These are phyloP conservation scores for Coptodon bakossiorum DNA, from an alignment of 2,113 vertebrate genomes.

Conservation along the genomic window DNA sequence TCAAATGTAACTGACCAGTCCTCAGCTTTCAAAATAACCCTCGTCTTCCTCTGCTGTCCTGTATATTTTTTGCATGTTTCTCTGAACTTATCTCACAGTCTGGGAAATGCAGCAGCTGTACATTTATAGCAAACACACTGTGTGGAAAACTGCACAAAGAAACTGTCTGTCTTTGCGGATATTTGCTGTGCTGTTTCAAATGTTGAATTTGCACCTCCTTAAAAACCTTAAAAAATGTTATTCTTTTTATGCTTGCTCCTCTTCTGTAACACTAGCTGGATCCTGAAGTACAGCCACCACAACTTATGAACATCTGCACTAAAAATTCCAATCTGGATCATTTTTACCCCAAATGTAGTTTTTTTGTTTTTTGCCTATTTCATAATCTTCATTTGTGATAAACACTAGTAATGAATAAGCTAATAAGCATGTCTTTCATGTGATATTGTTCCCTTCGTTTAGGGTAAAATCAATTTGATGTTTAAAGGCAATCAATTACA, in stretches of 20 bases:
- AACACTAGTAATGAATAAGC: not conserved
- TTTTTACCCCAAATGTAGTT: not conserved
- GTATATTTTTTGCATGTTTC: not conserved
- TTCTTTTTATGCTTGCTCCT: not conserved
- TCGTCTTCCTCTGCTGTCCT: not conserved
- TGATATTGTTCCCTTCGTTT: not conserved
- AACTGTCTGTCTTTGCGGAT: not conserved
- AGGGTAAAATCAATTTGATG: not conserved
- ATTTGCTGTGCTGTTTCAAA: not conserved
- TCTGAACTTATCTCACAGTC: not conserved
- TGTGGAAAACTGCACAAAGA: not conserved
- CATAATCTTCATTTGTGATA: not conserved
- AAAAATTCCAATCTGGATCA: fast-evolving
- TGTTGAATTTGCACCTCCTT: not conserved
- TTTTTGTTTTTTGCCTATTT: not conserved
- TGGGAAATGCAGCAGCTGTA: not conserved
- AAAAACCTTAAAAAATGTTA: not conserved
- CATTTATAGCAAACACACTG: not conserved
- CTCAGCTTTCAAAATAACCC: not conserved
- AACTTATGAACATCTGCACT: not conserved
- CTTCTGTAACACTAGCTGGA: not conserved
- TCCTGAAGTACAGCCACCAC: not conserved
- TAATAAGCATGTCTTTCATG: not conserved
- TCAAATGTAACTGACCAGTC: not conserved
- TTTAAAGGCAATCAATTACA: not conserved